A percentile compares a stretch with the other conserved stretches of the same genome.
phyloP scores from a whole-genome alignment of 2,113 vertebrate species.

The Lethenteron camtschaticum region DNA sequence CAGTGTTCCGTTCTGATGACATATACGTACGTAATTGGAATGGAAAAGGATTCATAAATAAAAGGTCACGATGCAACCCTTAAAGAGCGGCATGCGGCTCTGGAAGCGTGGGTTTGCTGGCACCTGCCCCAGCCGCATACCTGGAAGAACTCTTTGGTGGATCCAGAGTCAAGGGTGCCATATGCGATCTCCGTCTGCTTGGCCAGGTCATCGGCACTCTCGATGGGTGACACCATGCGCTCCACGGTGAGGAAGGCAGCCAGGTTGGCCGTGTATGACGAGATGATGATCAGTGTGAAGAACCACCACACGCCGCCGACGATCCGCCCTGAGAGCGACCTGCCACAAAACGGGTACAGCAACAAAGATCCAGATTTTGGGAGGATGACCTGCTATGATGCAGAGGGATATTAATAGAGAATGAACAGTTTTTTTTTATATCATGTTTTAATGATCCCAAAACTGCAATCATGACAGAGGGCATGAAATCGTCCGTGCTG shows the following conservation, averaged over 20 bases:
- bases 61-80: background rate
- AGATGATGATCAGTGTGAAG: constrained; percentile 99
- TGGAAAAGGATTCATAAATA: background rate
- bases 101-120: too few relatives aligned
- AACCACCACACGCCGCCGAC: constrained; percentile 99
- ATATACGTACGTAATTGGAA: background rate
- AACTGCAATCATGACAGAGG: too few relatives aligned
- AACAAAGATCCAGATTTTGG: background rate
- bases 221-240: constrained; percentile 95
- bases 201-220: constrained; percentile 92
- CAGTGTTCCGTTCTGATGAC: background rate
- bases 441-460: too few relatives aligned
- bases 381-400: too few relatives aligned
- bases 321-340: constrained; percentile 92
- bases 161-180: constrained; percentile 83
- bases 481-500: too few relatives aligned
- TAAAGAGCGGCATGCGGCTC: too few relatives aligned
- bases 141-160: constrained; percentile 99
- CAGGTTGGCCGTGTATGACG: constrained; percentile 93
- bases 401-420: too few relatives aligned
- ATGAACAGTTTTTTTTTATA: too few relatives aligned
- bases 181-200: constrained; percentile 98
- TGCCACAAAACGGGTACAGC: constrained; percentile 14
- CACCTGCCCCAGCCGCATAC: constrained; percentile 24
- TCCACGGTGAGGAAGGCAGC: constrained; percentile 97